phyloP scores from a whole-genome alignment of 2,888 invertebrate species.

The Thysanoteuthis rhombus region DNA sequence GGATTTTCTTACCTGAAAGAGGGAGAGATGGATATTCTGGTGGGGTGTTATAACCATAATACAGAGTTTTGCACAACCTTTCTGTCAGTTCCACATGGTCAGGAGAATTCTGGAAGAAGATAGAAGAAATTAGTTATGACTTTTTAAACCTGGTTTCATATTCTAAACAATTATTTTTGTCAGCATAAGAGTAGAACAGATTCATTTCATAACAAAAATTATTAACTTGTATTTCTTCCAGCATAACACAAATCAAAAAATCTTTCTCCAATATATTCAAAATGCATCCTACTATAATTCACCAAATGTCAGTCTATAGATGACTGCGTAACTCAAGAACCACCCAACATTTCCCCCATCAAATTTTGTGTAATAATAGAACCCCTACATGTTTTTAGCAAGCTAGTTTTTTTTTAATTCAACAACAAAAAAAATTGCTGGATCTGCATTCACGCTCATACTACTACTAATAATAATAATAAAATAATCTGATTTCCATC shows the following conservation, averaged over 20 bases:
- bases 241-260: background rate
- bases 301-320: too few species aligned
- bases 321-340: too few species aligned
- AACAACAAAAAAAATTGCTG: too few species aligned
- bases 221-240: background rate
- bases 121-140: background rate
- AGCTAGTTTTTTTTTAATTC: too few species aligned
- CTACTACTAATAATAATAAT: too few species aligned
- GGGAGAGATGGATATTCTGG: conserved; percentile 81
- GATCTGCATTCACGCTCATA: too few species aligned
- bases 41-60: conserved; percentile 82
- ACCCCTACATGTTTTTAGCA: too few species aligned
- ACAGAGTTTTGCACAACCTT: conserved; percentile 86
- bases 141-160: background rate
- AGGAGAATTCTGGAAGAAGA: conserved; percentile 17
- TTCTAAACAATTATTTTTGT: background rate
- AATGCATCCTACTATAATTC: too few species aligned
- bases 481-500: too few species aligned
- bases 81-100: conserved; percentile 82
- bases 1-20: conserved; percentile 76
- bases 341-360: too few species aligned
- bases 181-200: background rate
- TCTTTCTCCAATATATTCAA: too few species aligned
- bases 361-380: too few species aligned
- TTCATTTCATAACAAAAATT: background rate